These are phyloP conservation scores for Thunnus thynnus DNA, from an alignment of 2,113 vertebrate species.

Conservation along the genomic window DNA sequence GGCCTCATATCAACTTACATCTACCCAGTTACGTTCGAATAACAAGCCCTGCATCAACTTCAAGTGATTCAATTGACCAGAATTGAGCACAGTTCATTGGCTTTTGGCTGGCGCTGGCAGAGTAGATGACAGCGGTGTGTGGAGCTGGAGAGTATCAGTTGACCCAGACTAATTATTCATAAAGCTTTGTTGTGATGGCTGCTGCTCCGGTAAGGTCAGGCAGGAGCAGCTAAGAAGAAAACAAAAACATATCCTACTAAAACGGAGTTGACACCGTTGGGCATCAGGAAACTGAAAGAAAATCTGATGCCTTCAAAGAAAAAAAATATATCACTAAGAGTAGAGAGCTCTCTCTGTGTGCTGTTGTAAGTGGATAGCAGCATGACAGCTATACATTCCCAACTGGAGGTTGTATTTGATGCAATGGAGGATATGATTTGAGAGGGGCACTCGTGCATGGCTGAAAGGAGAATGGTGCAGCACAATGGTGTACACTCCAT, in stretches of 20 bases:
- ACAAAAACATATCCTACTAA: conserved; percentile 67
- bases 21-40: conserved; percentile 62
- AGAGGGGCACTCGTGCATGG: conserved; percentile 39
- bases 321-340: conserved; percentile 7
- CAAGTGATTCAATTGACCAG: conserved; percentile 70
- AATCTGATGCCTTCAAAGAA: conserved; percentile 26
- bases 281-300: conserved; percentile 51
- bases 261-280: conserved; percentile 48
- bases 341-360: conserved; percentile 7
- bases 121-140: conserved; percentile 62
- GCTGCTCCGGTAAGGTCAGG: conserved; percentile 63
- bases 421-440: conserved; percentile 39
- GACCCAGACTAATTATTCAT: conserved; percentile 80
- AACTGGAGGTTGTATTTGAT: conserved; percentile 54
- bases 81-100: conserved; percentile 73
- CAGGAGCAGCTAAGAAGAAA: conserved; percentile 56
- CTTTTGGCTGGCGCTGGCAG: conserved; percentile 60
- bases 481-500: conserved; percentile 72
- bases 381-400: conserved; percentile 44
- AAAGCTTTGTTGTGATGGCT: conserved; percentile 77
- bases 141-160: conserved; percentile 74
- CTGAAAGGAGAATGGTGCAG: conserved; percentile 52
- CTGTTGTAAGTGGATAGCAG: conserved; percentile 4
- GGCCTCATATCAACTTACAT: conserved; percentile 67
- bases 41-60: conserved; percentile 63